These are phyloP conservation scores for Congeria kusceri DNA, from an alignment of 2,888 invertebrate species.

Conservation along the genomic window DNA sequence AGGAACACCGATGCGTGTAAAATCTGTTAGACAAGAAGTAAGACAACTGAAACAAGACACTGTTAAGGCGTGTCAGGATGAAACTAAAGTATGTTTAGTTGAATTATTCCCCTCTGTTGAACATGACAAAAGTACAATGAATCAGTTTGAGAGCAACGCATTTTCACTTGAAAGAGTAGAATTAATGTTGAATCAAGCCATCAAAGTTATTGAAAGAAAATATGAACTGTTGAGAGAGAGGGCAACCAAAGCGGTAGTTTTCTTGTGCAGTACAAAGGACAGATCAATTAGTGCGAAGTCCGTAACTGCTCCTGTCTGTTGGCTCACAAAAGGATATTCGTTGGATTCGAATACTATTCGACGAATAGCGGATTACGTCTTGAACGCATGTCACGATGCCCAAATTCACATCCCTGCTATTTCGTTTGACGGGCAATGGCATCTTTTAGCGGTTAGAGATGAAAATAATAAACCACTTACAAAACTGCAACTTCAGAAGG, in stretches of 20 bases:
- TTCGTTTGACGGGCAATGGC: slow-evolving; percentile 42
- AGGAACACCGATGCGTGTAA: background rate
- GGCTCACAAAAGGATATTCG: slow-evolving; percentile 25
- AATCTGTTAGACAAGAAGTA: background rate
- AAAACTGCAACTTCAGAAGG: slow-evolving; percentile 29
- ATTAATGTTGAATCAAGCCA: background rate
- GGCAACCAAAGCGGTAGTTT: slow-evolving; percentile 23
- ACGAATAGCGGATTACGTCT: slow-evolving; percentile 7
- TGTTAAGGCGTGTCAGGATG: background rate
- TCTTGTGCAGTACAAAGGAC: slow-evolving; percentile 25
- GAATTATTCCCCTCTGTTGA: slow-evolving; percentile 16
- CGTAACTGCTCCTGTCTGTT: slow-evolving; percentile 9
- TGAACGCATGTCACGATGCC: background rate
- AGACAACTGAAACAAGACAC: slow-evolving; percentile 5
- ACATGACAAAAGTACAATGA: background rate
- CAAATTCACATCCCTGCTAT: slow-evolving; percentile 19
- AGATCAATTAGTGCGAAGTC: background rate
- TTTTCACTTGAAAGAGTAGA: background rate
- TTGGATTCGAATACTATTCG: slow-evolving; percentile 3
- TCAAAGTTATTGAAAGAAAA: background rate
- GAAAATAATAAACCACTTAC: slow-evolving; percentile 6
- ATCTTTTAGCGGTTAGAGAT: slow-evolving; percentile 6
- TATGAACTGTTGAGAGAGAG: slow-evolving; percentile 7
- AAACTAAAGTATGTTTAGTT: slow-evolving; percentile 8
- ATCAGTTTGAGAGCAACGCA: background rate